Evolutionary conservation across 2,797 vertebrate genomes (phyloP).

Genomic region (Calcarius lapponicus): DNA sequence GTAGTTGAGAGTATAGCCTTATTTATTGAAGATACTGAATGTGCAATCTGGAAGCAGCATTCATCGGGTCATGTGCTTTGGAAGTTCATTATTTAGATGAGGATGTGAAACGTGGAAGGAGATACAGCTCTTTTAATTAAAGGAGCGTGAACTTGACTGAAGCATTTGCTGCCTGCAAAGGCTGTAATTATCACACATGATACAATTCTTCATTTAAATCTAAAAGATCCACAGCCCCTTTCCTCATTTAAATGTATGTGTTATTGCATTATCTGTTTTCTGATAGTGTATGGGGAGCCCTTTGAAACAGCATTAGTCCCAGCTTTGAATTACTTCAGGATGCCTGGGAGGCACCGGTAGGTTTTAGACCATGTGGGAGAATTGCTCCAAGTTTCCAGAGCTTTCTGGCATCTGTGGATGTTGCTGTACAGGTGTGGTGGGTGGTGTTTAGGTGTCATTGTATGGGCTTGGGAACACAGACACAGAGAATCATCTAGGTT

Average conservation of each 20-base stretch:
- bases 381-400: neutral
- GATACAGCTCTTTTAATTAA: conserved; percentile 39
- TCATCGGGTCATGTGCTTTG: conserved; percentile 4
- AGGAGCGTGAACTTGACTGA: neutral
- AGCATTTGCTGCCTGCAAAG: conserved; percentile 18
- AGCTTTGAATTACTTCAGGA: neutral
- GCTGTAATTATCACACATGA: neutral
- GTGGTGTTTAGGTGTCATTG: neutral
- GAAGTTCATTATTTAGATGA: conserved; percentile 44
- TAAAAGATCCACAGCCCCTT: neutral
- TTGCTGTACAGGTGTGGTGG: neutral
- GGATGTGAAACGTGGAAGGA: neutral
- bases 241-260: neutral
- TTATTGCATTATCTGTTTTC: neutral
- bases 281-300: neutral
- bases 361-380: neutral
- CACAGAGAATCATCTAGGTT: too few species aligned
- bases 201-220: conserved; percentile 25
- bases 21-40: conserved; percentile 36
- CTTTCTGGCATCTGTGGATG: neutral
- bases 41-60: neutral
- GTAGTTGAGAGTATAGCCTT: neutral
- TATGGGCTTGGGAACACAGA: neutral
- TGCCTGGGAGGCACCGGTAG: neutral
- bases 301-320: neutral